Percentiles rank a stretch among this genome's conserved stretches.
Conservation (phyloP, 2,888 invertebrate species). For the Himalopsyche kuldschensis region DNA sequence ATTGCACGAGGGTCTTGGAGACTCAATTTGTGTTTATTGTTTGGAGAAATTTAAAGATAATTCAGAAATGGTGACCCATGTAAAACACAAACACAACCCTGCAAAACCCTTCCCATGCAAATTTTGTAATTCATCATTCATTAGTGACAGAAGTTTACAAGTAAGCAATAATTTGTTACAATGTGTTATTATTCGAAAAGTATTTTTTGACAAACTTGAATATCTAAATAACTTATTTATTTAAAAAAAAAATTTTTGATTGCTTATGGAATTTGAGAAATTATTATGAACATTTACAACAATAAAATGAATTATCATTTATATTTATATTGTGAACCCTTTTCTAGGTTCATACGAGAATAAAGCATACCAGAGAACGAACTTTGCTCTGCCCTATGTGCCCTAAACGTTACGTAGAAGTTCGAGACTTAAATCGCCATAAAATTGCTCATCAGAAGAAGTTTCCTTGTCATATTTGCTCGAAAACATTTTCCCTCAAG, state of each 20-base stretch:
- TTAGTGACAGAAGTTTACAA: constrained; percentile 4
- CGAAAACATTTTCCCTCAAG: constrained; percentile 56
- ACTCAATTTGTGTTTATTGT: constrained; percentile 23
- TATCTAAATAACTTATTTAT: too few relatives aligned
- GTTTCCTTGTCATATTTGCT: constrained; percentile 52
- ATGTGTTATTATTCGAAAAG: too few relatives aligned
- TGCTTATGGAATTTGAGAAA: too few relatives aligned
- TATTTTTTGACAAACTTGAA: too few relatives aligned
- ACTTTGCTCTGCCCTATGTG: constrained; percentile 17
- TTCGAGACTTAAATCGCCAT: constrained; percentile 53
- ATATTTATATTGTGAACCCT: not conserved
- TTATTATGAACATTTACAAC: not conserved
- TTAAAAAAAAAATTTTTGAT: too few relatives aligned
- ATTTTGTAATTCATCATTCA: constrained; percentile 6
- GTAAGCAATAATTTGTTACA: not conserved
- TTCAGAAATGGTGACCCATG: constrained; percentile 4
- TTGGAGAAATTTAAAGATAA: constrained; percentile 1
- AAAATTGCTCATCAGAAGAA: constrained; percentile 52
- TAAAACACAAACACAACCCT: constrained; percentile 15
- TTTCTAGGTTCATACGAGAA: constrained; percentile 23
- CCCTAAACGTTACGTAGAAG: constrained; percentile 48
- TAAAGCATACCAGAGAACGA: constrained; percentile 25
- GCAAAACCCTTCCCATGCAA: constrained; percentile 22
- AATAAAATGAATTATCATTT: not conserved
- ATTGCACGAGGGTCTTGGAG: not conserved